phyloP scores from a whole-genome alignment of 2,113 vertebrate species.

The Corythaixoides concolor region DNA sequence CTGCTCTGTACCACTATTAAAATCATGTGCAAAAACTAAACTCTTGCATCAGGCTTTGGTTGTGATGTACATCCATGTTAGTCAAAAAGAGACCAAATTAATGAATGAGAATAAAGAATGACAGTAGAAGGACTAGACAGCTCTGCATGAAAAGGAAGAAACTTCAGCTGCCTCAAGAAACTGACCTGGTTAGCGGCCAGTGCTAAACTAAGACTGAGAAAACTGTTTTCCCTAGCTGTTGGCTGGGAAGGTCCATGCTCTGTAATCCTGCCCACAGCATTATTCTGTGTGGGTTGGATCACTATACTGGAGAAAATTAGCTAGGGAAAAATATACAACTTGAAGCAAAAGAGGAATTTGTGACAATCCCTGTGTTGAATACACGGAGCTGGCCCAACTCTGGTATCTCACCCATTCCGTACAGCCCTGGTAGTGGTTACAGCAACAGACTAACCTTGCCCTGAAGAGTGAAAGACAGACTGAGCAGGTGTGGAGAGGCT shows the following conservation, averaged over 20 bases:
- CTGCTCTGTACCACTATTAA: neutral
- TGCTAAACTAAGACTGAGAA: neutral
- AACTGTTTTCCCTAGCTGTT: neutral
- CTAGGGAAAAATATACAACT: neutral
- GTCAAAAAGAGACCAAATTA: neutral
- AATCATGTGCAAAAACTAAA: neutral
- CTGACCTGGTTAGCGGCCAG: neutral
- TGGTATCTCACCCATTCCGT: neutral
- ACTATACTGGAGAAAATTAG: neutral
- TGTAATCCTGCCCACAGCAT: neutral
- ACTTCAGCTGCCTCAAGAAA: neutral
- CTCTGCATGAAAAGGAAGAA: neutral
- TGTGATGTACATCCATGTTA: neutral
- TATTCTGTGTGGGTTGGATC: neutral
- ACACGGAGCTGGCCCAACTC: neutral
- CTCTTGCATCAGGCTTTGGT: neutral
- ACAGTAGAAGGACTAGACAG: neutral
- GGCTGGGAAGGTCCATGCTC: neutral
- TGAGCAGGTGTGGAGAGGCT: neutral
- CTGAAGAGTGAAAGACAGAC: neutral
- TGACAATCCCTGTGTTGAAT: neutral
- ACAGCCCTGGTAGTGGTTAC: neutral
- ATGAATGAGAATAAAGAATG: neutral
- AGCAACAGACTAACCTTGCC: neutral
- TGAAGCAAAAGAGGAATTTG: neutral